phyloP scores from a whole-genome alignment of 2,888 invertebrate species.

The Tiliacea citrago region DNA sequence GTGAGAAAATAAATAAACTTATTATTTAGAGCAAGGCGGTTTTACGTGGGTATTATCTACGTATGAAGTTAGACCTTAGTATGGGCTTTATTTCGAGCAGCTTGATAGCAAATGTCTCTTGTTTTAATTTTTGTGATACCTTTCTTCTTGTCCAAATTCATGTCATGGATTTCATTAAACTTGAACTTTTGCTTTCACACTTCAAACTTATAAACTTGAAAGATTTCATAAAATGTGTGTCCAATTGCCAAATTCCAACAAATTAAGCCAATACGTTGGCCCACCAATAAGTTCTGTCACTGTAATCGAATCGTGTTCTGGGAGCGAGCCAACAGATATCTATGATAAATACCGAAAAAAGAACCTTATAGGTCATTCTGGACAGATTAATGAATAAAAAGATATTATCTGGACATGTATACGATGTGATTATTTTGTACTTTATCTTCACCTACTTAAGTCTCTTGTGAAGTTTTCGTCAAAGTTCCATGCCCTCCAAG shows the following conservation, averaged over 20 bases:
- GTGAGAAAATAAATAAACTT: too few species aligned
- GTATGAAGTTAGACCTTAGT: not conserved
- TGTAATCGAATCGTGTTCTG: slow-evolving; percentile 69
- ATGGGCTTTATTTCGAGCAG: not conserved
- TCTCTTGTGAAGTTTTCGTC: slow-evolving; percentile 1
- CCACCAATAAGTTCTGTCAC: slow-evolving; percentile 58
- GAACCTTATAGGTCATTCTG: slow-evolving; percentile 25
- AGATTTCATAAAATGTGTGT: slow-evolving; percentile 19
- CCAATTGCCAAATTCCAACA: slow-evolving; percentile 46
- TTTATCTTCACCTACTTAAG: not conserved
- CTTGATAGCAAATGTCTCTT: not conserved
- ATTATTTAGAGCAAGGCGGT: not conserved
- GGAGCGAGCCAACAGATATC: slow-evolving; percentile 67
- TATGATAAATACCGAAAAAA: slow-evolving; percentile 63
- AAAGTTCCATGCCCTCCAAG: not conserved
- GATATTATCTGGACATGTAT: slow-evolving; percentile 21
- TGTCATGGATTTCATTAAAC: not conserved
- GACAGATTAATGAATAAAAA: slow-evolving; percentile 48
- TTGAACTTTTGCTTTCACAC: not conserved
- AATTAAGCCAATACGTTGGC: slow-evolving; percentile 57
- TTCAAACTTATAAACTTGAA: slow-evolving; percentile 29
- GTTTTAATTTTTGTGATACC: not conserved
- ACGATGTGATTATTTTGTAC: slow-evolving; percentile 24
- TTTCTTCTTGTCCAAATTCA: not conserved
- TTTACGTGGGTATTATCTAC: not conserved